These are phyloP conservation scores for Mus minutoides DNA, from an alignment of 2,797 vertebrate genomes.

Conservation along the genomic window DNA sequence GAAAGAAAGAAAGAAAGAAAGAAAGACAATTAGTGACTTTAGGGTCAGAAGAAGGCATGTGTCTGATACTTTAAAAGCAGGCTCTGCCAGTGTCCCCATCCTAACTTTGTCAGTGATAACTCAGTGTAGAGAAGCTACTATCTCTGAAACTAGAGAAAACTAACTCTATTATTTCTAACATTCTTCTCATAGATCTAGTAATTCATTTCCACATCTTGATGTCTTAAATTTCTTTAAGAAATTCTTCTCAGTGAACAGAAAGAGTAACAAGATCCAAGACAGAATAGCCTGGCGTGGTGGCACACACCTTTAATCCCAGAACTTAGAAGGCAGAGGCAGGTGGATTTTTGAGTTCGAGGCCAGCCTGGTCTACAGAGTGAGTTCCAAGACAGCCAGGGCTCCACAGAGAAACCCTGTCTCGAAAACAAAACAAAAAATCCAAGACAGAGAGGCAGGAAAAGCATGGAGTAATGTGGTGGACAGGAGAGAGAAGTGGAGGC, in stretches of 20 bases:
- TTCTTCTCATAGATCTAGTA: background rate
- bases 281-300: too few species aligned
- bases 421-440: too few species aligned
- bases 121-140: background rate
- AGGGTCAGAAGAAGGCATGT: background rate
- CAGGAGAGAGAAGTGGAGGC: background rate
- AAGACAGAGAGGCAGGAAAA: conserved; percentile 12
- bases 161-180: background rate
- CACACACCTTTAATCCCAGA: too few species aligned
- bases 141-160: background rate
- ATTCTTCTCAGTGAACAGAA: background rate
- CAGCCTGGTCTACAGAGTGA: too few species aligned
- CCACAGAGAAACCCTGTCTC: too few species aligned
- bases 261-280: too few species aligned
- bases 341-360: too few species aligned
- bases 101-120: conserved; percentile 18
- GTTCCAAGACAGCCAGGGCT: too few species aligned
- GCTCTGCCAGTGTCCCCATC: background rate
- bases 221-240: conserved; percentile 21
- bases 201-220: background rate
- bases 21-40: background rate
- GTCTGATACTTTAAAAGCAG: conserved; percentile 22
- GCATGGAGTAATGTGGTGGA: background rate
- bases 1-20: too few species aligned
- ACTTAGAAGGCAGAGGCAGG: too few species aligned